Conservation (phyloP, 2,888 invertebrate species). For the Sympetrum striolatum region DNA sequence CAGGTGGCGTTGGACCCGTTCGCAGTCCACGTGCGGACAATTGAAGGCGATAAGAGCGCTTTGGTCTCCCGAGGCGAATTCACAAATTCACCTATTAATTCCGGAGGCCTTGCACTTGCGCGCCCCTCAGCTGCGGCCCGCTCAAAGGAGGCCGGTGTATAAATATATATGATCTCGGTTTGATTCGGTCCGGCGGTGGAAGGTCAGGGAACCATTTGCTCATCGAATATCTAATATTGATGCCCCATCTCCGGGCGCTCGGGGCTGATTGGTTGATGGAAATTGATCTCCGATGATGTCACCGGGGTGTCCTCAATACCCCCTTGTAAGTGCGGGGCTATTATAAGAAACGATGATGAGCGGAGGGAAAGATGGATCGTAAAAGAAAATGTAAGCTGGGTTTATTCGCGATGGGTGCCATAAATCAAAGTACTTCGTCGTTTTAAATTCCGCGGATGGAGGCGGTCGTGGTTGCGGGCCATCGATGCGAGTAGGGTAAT, state of each 20-base stretch:
- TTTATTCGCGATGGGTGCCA: neutral
- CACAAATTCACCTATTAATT: neutral
- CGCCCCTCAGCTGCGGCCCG: neutral
- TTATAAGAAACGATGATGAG: neutral
- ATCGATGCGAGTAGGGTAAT: no score
- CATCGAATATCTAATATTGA: neutral
- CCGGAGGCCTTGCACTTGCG: neutral
- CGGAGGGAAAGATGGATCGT: neutral
- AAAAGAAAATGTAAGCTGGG: neutral
- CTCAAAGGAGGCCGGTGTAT: neutral
- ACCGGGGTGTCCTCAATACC: neutral
- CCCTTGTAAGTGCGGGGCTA: neutral
- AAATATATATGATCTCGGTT: neutral
- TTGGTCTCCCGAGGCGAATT: neutral
- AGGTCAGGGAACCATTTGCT: neutral
- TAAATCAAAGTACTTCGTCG: neutral
- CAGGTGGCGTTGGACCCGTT: neutral
- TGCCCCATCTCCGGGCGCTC: neutral
- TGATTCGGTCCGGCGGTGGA: neutral
- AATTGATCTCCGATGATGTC: neutral
- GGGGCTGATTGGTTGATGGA: neutral
- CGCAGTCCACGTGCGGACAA: slow-evolving; percentile 25
- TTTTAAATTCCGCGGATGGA: no score
- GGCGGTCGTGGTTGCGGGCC: no score
- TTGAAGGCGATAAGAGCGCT: neutral